Conservation (phyloP, 1,140 invertebrate species). For the Drosophila sucinea region DNA sequence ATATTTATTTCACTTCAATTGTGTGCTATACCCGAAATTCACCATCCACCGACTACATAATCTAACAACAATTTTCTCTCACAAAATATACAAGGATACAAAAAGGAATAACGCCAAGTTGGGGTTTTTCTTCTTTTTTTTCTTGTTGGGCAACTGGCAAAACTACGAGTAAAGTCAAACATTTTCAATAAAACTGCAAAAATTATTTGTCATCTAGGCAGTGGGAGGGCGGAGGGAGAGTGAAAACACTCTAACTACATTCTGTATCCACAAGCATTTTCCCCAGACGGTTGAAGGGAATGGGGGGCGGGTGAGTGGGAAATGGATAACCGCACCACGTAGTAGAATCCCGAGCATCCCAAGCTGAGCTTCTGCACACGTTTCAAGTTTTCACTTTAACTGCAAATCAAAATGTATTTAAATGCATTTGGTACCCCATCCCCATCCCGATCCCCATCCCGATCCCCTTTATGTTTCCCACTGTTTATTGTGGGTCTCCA, state of each 20-base stretch:
- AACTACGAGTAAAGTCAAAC: conserved; percentile 62
- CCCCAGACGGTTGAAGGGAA: neutral
- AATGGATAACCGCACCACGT: conserved; percentile 58
- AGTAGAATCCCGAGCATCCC: conserved; percentile 9
- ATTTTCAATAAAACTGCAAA: conserved; percentile 80
- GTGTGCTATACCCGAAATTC: neutral
- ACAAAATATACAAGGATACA: conserved; percentile 30
- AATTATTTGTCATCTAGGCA: conserved; percentile 72
- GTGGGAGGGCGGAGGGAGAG: neutral
- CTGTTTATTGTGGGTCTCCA: neutral
- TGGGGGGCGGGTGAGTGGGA: neutral
- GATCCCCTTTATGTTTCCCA: neutral
- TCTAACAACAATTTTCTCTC: conserved; percentile 18
- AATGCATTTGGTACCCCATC: conserved; percentile 64
- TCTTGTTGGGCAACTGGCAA: conserved; percentile 42
- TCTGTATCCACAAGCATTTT: conserved; percentile 17
- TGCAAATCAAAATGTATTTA: conserved; percentile 80
- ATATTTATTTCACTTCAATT: neutral
- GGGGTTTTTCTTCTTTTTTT: conserved; percentile 2
- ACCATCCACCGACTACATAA: neutral
- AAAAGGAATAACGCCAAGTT: conserved; percentile 50
- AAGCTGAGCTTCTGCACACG: conserved; percentile 41
- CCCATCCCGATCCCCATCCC: neutral
- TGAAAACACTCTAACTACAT: neutral
- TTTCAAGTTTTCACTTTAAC: conserved; percentile 70